Evolutionary conservation across 2,888 invertebrate genomes (phyloP).

Genomic region (Amblyjoppa proteus): DNA sequence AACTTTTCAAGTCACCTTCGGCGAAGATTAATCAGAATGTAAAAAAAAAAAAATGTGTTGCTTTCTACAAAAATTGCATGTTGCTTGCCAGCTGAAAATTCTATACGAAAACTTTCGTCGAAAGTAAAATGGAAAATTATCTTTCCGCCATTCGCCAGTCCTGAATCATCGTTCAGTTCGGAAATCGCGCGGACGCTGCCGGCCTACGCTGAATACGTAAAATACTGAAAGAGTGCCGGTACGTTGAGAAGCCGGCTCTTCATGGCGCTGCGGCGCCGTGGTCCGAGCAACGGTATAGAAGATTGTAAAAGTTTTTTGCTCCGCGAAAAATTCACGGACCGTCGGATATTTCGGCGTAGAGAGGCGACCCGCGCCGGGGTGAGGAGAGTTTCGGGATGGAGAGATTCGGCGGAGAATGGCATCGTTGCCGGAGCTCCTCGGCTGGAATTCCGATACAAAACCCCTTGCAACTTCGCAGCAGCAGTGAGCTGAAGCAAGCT

Average conservation of each 20-base stretch:
- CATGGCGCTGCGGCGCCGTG: conserved; percentile 2
- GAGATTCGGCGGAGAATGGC: conserved; percentile 48
- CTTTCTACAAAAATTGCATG: neutral
- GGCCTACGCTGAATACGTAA: conserved; percentile 24
- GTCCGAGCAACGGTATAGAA: conserved; percentile 32
- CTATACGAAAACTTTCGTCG: neutral
- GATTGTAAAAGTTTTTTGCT: conserved; percentile 35
- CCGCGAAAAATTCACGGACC: conserved; percentile 45
- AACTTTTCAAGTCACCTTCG: neutral
- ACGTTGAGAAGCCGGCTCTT: conserved; percentile 17
- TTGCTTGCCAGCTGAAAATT: neutral
- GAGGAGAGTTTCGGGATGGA: conserved; percentile 9
- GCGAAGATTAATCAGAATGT: neutral
- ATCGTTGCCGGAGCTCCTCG: conserved; percentile 50
- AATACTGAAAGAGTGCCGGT: conserved; percentile 38
- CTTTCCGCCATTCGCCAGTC: too few relatives aligned
- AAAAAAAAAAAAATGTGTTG: too few relatives aligned
- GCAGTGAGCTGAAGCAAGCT: conserved; percentile 23
- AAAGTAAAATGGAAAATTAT: neutral
- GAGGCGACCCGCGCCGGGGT: neutral
- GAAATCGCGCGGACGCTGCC: neutral
- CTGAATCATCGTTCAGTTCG: neutral
- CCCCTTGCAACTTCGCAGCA: conserved; percentile 15
- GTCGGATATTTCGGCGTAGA: conserved; percentile 38
- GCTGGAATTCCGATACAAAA: conserved; percentile 59